Conservation (phyloP, 2,113 vertebrate species). For the Rhinogobius similis region DNA sequence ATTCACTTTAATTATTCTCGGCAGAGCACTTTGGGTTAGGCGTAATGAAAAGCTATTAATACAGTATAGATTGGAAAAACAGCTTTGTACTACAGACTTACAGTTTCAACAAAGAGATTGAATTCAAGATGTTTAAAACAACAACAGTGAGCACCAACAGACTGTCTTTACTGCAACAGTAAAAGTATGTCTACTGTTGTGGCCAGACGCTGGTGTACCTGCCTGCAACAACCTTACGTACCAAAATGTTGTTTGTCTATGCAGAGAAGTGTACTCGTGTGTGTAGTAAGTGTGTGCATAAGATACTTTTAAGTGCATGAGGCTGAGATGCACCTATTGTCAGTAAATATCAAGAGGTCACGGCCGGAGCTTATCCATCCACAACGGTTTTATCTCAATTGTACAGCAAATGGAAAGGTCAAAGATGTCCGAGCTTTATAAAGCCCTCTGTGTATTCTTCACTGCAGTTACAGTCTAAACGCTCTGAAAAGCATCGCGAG, state of each 20-base stretch:
- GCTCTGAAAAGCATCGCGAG: not conserved
- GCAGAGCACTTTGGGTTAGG: not conserved
- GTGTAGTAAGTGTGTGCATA: not conserved
- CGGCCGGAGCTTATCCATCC: not conserved
- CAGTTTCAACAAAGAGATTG: not conserved
- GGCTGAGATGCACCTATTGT: not conserved
- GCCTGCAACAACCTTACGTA: slow-evolving; percentile 30
- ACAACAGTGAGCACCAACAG: too few relatives aligned
- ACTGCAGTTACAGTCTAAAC: not conserved
- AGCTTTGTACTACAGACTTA: not conserved
- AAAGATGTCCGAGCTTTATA: not conserved
- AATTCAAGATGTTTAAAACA: too few relatives aligned
- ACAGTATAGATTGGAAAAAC: not conserved
- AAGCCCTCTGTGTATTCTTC: slow-evolving; percentile 18
- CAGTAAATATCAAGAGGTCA: slow-evolving; percentile 28
- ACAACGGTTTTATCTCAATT: slow-evolving; percentile 6
- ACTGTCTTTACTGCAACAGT: slow-evolving; percentile 24
- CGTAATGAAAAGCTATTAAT: not conserved
- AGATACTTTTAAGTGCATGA: not conserved
- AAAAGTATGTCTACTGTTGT: slow-evolving; percentile 18
- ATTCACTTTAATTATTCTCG: not conserved
- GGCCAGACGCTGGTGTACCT: not conserved
- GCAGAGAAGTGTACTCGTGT: not conserved
- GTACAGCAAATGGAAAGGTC: slow-evolving; percentile 29
- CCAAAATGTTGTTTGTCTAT: slow-evolving; percentile 36